phyloP scores from a whole-genome alignment of 2,797 vertebrate species.

The Heterohyrax brucei region DNA sequence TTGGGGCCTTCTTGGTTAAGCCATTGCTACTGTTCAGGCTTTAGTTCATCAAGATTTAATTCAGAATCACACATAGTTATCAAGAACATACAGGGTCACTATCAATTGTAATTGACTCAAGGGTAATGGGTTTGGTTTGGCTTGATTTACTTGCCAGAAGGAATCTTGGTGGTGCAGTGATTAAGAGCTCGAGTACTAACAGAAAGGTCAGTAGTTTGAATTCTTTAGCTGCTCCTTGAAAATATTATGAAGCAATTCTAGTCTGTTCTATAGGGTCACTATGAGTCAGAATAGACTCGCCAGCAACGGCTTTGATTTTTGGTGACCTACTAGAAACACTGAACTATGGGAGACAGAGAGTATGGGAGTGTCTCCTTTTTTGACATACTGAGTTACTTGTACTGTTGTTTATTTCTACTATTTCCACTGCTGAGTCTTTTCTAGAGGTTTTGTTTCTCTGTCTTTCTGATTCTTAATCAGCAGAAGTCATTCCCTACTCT shows the following conservation, averaged over 20 bases:
- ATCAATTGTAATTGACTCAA: too few relatives aligned
- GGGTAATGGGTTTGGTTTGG: too few relatives aligned
- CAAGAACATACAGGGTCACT: neutral
- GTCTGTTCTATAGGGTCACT: too few relatives aligned
- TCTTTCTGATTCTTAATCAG: neutral
- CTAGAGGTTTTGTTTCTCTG: neutral
- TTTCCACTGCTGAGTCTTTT: neutral
- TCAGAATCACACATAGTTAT: neutral
- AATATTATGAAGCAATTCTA: too few relatives aligned
- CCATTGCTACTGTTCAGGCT: neutral
- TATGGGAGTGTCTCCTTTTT: neutral
- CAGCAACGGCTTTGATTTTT: too few relatives aligned
- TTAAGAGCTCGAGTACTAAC: too few relatives aligned
- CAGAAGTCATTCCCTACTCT: constrained; percentile 59
- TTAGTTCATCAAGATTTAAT: neutral
- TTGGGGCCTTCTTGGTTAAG: neutral
- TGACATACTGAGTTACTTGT: neutral
- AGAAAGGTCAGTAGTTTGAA: too few relatives aligned
- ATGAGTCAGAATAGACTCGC: too few relatives aligned
- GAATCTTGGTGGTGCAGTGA: too few relatives aligned
- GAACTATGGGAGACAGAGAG: neutral
- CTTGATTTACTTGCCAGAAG: too few relatives aligned
- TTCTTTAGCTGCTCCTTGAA: too few relatives aligned
- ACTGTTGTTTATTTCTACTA: neutral
- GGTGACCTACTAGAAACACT: neutral